Base-by-base conservation (phyloP, 2,113 vertebrate genomes). In the Pyxicephalus adspersus region DNA sequence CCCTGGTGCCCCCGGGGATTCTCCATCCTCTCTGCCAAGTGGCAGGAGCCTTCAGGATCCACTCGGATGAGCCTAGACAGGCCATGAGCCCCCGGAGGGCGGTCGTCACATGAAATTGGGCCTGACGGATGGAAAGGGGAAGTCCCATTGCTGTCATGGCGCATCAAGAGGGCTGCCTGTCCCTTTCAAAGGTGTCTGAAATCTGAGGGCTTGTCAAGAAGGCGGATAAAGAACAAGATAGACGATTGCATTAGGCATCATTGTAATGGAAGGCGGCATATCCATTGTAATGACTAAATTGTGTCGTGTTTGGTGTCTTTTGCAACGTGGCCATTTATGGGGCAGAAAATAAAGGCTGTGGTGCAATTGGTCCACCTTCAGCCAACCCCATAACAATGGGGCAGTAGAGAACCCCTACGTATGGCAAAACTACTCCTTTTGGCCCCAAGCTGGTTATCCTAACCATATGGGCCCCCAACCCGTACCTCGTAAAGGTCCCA, bases 141-240 rank as follows among this genome's bases (percentile, higher is more conserved):
- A 58, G 71, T 74, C 71, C 57, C 71, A n/a, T 58, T 3, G n/a
- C 71, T 74, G 54, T 74, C 71, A 74, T 3, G n/a, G n/a, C n/a
- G 6, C 11, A 74, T 74, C 71, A 74, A 29, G 25, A 4, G 26
- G 4, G 54, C 71, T 60, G 71, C 58, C 26, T 57, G 25, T 58
- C 31, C 71, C 71, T 9, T 38, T 29, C 28, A 3, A 9, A 71
- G 67, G 50, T 20, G 66, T 15, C 8, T 2, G 5, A 26, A 51
- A 52, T 45, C 45, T 6, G 15, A 9, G 26, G 51, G 23, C 34
- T 51, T 54, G 67, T 28, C 52, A 26, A 20, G 18, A 11, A 6
- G 20, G 45, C 16, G 6, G 64, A 67, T 50, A n/a, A 19, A 54
- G 50, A 19, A 20, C 23, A 11, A 52, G 50, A 55, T 11, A 23